phyloP scores from a whole-genome alignment of 2,797 vertebrate species.

The Nannoperca obscura region DNA sequence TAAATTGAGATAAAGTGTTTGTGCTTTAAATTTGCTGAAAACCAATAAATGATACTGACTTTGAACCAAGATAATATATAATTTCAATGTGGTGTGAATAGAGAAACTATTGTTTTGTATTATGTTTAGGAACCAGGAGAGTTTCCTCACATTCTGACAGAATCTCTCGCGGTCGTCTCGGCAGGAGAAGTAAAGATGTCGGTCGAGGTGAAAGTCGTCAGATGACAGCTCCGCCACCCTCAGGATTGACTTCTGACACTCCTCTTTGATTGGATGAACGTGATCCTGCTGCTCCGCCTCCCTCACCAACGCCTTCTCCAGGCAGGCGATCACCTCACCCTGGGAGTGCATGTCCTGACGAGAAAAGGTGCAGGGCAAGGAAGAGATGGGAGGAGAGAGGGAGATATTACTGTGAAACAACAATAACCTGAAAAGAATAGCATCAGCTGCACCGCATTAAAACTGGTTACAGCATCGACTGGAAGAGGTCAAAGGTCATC shows the following conservation, averaged over 20 bases:
- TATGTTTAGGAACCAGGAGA: background rate
- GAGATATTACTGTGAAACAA: background rate
- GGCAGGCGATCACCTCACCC: slow-evolving; percentile 93
- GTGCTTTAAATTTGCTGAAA: background rate
- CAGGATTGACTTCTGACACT: slow-evolving; percentile 93
- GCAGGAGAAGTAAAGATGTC: slow-evolving; percentile 95
- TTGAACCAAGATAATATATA: background rate
- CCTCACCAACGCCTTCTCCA: slow-evolving; percentile 93
- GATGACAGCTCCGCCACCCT: slow-evolving; percentile 96
- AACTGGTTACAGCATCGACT: background rate
- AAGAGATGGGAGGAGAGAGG: too few relatives aligned
- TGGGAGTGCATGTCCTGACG: slow-evolving; percentile 93
- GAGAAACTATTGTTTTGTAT: background rate
- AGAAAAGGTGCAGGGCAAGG: fast-evolving
- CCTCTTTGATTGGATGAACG: slow-evolving; percentile 84
- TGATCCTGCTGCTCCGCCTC: slow-evolving; percentile 88
- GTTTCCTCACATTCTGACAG: slow-evolving; percentile 91
- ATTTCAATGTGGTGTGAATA: background rate
- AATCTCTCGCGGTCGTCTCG: slow-evolving; percentile 94
- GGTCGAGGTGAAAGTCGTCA: slow-evolving; percentile 94
- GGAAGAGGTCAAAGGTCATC: background rate
- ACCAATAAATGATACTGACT: background rate
- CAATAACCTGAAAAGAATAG: too few relatives aligned
- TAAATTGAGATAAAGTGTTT: too few relatives aligned
- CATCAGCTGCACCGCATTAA: background rate